A percentile compares a stretch with the other conserved stretches of the same genome.
Evolutionary conservation across 1,140 invertebrate species (phyloP).

Genomic region (Drosophila pectinifera): DNA sequence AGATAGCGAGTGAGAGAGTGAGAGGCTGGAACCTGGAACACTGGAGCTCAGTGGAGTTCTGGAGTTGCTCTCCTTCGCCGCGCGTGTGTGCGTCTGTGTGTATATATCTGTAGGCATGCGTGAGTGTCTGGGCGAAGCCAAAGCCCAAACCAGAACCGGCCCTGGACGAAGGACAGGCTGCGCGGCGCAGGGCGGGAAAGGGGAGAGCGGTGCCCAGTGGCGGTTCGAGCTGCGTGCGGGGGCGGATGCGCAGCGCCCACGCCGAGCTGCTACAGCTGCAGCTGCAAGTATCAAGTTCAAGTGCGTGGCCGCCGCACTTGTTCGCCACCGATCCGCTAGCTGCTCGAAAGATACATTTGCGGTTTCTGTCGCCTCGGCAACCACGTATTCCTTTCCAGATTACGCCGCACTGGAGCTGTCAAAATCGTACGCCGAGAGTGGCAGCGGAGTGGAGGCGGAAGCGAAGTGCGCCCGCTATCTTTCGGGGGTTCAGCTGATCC

Average conservation of each 20-base stretch:
- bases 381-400: slow-evolving; percentile 34
- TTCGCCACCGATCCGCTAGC: slow-evolving; percentile 14
- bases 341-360: slow-evolving; percentile 13
- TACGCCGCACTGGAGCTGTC: slow-evolving; percentile 13
- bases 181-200: not conserved
- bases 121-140: slow-evolving; percentile 51
- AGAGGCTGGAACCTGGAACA: slow-evolving; percentile 42
- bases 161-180: slow-evolving; percentile 54
- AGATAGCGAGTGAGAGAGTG: slow-evolving; percentile 4
- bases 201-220: not conserved
- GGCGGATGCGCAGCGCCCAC: slow-evolving; percentile 23
- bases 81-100: slow-evolving; percentile 3
- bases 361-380: slow-evolving; percentile 30
- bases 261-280: not conserved
- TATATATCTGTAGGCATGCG: slow-evolving; percentile 27
- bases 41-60: slow-evolving; percentile 49
- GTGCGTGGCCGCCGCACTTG: slow-evolving; percentile 59
- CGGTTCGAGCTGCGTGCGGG: slow-evolving; percentile 8
- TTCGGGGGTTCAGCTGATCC: slow-evolving; percentile 30
- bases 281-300: slow-evolving; percentile 64
- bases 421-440: not conserved
- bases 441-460: slow-evolving; percentile 8
- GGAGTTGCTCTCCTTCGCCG: not conserved
- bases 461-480: slow-evolving; percentile 12
- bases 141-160: slow-evolving; percentile 63